phyloP scores from a whole-genome alignment of 2,888 invertebrate species.

The Auanema sp. region DNA sequence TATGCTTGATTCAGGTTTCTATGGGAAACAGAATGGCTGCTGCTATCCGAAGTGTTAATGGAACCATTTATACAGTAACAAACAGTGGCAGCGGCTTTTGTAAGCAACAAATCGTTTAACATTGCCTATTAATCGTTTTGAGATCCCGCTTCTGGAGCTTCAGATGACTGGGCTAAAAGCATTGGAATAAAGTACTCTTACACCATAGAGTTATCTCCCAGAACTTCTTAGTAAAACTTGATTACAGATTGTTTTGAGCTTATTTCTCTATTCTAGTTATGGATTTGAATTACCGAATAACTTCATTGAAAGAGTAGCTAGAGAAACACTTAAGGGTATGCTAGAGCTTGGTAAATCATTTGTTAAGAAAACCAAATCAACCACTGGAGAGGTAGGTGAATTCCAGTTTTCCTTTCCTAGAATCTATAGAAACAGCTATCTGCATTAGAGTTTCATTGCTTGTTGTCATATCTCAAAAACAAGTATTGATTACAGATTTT shows the following conservation, averaged over 20 bases:
- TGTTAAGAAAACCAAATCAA: neutral
- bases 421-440: neutral
- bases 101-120: conserved; percentile 26
- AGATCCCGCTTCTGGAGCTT: conserved; percentile 57
- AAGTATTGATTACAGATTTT: too few relatives aligned
- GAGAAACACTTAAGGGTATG: conserved; percentile 35
- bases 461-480: too few relatives aligned
- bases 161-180: conserved; percentile 57
- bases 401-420: neutral
- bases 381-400: neutral
- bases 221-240: conserved; percentile 25
- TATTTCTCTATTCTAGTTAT: conserved; percentile 20
- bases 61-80: conserved; percentile 43
- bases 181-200: conserved; percentile 57
- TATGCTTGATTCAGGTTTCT: conserved; percentile 1
- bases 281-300: conserved; percentile 45
- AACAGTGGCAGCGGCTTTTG: conserved; percentile 54
- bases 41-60: conserved; percentile 47
- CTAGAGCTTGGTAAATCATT: conserved; percentile 17
- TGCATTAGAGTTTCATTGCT: too few relatives aligned
- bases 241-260: neutral
- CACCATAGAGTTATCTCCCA: conserved; percentile 55
- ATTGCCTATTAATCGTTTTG: conserved; percentile 1
- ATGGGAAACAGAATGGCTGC: conserved; percentile 25
- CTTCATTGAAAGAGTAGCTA: conserved; percentile 35